These are phyloP conservation scores for Dicycla oo DNA, from an alignment of 2,888 invertebrate species.

Conservation along the genomic window DNA sequence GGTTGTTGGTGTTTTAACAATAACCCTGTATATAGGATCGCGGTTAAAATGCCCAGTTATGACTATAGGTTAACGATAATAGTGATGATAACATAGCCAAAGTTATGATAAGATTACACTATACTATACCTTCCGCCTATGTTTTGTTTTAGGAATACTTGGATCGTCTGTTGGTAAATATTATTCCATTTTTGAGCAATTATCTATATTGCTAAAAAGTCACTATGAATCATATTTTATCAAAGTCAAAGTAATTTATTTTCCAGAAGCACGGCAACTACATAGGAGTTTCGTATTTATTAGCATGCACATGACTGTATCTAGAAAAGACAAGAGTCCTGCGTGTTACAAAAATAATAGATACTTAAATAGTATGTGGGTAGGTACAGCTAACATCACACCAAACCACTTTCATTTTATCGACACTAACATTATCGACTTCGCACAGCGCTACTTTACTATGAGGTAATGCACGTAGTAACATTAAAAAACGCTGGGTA, in stretches of 20 bases:
- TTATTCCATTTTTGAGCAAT: background rate
- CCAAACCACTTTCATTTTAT: constrained; percentile 25
- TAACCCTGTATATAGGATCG: too few species aligned
- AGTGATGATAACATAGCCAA: constrained; percentile 30
- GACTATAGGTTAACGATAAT: background rate
- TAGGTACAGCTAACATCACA: background rate
- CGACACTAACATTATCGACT: constrained; percentile 54
- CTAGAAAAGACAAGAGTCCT: background rate
- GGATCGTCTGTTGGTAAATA: background rate
- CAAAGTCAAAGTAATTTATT: background rate
- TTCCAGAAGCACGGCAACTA: background rate
- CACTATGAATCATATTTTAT: constrained; percentile 5
- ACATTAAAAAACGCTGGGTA: constrained; percentile 61
- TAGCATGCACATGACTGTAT: background rate
- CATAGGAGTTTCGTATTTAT: background rate
- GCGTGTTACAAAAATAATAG: background rate
- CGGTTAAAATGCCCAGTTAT: constrained; percentile 23
- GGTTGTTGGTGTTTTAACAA: too few species aligned
- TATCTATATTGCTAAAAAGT: background rate
- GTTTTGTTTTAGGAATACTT: constrained; percentile 12
- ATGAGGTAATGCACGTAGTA: constrained; percentile 73
- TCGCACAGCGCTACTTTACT: constrained; percentile 53
- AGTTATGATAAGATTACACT: constrained; percentile 56
- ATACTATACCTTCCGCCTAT: background rate
- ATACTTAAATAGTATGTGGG: background rate